phyloP scores from a whole-genome alignment of 2,888 invertebrate genomes.

The Bimastos eiseni region DNA sequence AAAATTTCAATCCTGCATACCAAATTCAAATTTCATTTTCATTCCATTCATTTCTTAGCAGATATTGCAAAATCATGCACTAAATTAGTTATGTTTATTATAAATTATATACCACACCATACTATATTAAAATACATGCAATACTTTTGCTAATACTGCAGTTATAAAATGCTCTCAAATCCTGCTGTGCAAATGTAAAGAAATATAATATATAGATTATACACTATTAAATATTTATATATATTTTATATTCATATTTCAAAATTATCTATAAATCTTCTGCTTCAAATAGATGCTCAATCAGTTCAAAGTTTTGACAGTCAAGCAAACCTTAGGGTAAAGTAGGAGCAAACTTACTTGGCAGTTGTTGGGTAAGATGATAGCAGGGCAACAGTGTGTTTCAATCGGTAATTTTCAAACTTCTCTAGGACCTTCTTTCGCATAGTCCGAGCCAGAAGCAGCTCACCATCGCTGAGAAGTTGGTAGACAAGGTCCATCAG shows the following conservation, averaged over 20 bases:
- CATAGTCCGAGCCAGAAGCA: slow-evolving; percentile 81
- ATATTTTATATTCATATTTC: too few species aligned
- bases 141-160: background rate
- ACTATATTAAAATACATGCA: background rate
- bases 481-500: slow-evolving; percentile 92
- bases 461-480: slow-evolving; percentile 86
- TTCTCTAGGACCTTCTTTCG: slow-evolving; percentile 89
- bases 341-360: slow-evolving; percentile 38
- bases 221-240: background rate
- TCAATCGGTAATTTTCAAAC: slow-evolving; percentile 30
- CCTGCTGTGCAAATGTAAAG: background rate
- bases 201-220: too few species aligned
- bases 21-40: background rate
- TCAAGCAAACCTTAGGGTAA: background rate
- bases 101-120: background rate
- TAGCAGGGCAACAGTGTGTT: slow-evolving; percentile 33
- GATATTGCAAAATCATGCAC: background rate
- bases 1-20: background rate
- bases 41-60: background rate
- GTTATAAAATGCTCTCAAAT: background rate
- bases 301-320: background rate
- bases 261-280: background rate
- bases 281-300: background rate
- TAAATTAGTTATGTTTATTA: background rate
- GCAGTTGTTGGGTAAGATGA: slow-evolving; percentile 39